Base-by-base conservation (phyloP, 2,797 vertebrate species). In the Coilia nasus region DNA sequence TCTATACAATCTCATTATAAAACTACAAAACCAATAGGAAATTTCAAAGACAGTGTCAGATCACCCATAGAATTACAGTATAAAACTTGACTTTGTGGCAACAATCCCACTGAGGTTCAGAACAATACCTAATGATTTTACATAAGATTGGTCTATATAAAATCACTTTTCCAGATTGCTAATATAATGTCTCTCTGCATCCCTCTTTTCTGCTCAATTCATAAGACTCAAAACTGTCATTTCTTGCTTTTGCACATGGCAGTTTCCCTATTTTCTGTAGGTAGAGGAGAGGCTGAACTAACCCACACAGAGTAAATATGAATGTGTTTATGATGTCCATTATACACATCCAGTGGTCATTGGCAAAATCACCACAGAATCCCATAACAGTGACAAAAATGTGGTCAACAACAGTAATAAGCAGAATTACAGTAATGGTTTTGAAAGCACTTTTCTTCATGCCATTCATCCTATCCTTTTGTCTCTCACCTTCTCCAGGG, bases 391-490 rank as follows among this genome's bases (percentile, higher is more conserved):
- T 64, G 23, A 64, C 62, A 64, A 64, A 12, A 10, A 47, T 21
- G 14, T 67, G 71, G 7, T 35, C 71, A 47, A 64, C 6, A 12
- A 83, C 6, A 11, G 46, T 62, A 31, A 12, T n/a, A 19, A 25
- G n/a, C 15, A 54, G 15, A 21, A 83, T 60, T 17, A 83, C 50
- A 10, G 21, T 28, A 46, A 83, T 75, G 14, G 71, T 35, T 28
- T 21, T 67, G 46, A 83, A 83, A 71, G 83, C 83, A 12, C n/a
- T 67, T 28, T 12, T 64, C 23, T 64, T 64, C 23, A 64, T 64
- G 23, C 0, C 23, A 3, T 28, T 64, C 62, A 64, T 64, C 12
- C 62, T 14, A 12, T 64, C 23, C 62, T 11, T 64, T 23, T 64
- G 62, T 28, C 23, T 21, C 1, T 83, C 59, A 0, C 57, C 57